phyloP scores from a whole-genome alignment of 2,888 invertebrate species.

The Sisyra terminalis region DNA sequence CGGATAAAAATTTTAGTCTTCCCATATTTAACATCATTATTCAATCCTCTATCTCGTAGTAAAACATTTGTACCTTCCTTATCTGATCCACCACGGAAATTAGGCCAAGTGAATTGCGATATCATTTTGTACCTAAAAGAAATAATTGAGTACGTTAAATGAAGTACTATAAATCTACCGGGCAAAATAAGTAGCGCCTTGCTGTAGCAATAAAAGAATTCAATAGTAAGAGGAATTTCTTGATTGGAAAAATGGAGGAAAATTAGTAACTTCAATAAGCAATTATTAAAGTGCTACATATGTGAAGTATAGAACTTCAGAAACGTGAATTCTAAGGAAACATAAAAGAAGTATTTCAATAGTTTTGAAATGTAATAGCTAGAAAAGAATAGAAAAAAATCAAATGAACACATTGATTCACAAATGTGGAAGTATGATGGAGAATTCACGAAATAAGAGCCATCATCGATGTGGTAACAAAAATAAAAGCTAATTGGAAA shows the following conservation, averaged over 20 bases:
- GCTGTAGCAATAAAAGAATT: not conserved
- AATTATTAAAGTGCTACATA: no score
- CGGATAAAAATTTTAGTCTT: slow-evolving; percentile 92
- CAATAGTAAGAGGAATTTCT: not conserved
- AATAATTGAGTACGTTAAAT: slow-evolving; percentile 10
- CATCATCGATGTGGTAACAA: no score
- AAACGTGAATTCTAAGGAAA: slow-evolving; percentile 1
- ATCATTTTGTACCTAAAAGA: slow-evolving; percentile 83
- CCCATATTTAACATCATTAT: slow-evolving; percentile 81
- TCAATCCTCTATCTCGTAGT: slow-evolving; percentile 59
- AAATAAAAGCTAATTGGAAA: no score
- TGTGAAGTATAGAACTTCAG: no score
- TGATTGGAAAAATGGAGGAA: not conserved
- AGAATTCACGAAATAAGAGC: no score
- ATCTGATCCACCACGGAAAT: slow-evolving; percentile 62
- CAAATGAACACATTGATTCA: no score
- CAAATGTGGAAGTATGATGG: no score
- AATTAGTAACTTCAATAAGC: no score
- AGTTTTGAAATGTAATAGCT: slow-evolving; percentile 2
- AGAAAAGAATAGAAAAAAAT: slow-evolving; percentile 1
- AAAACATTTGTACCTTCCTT: slow-evolving; percentile 75
- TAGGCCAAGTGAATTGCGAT: slow-evolving; percentile 92
- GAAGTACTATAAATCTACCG: not conserved
- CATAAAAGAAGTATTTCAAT: slow-evolving; percentile 4
- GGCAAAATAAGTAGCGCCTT: not conserved